These are phyloP conservation scores for Alligator mississippiensis DNA, from an alignment of 2,113 vertebrate species.

Conservation along the genomic window DNA sequence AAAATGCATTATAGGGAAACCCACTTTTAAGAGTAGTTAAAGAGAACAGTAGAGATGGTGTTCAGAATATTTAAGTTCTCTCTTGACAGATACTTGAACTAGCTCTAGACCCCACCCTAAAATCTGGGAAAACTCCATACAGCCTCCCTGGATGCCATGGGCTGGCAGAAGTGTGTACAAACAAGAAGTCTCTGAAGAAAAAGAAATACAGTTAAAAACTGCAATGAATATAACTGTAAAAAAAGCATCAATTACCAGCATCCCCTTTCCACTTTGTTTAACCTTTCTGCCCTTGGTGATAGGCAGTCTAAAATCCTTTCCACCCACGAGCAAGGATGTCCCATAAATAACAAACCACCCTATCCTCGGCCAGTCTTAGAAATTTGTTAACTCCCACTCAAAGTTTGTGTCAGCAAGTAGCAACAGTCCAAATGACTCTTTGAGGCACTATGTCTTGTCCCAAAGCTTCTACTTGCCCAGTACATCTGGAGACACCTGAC, in stretches of 20 bases:
- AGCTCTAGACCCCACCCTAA: constrained; percentile 58
- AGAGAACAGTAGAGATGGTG: constrained; percentile 48
- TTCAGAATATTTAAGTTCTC: constrained; percentile 56
- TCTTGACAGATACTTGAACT: constrained; percentile 61
- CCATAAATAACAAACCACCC: background rate
- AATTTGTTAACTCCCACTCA: background rate
- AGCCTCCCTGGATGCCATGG: constrained; percentile 30
- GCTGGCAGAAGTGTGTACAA: background rate
- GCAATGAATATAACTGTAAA: background rate
- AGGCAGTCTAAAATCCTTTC: background rate
- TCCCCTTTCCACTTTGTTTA: background rate
- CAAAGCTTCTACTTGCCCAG: background rate
- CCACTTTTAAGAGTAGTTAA: constrained; percentile 64
- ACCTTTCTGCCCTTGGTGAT: background rate
- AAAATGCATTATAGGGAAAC: constrained; percentile 57
- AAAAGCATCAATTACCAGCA: background rate
- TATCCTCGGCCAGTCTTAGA: no score
- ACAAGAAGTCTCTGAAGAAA: background rate
- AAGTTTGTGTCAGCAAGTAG: background rate
- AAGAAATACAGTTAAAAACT: background rate
- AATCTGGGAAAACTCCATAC: constrained; percentile 62
- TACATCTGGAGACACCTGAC: background rate
- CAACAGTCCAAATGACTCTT: background rate
- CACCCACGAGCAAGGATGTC: background rate
- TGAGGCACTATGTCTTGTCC: background rate